Percentiles rank a stretch among this genome's conserved stretches.
phyloP scores from a whole-genome alignment of 2,888 invertebrate species.

The Ferrisia virgata region DNA sequence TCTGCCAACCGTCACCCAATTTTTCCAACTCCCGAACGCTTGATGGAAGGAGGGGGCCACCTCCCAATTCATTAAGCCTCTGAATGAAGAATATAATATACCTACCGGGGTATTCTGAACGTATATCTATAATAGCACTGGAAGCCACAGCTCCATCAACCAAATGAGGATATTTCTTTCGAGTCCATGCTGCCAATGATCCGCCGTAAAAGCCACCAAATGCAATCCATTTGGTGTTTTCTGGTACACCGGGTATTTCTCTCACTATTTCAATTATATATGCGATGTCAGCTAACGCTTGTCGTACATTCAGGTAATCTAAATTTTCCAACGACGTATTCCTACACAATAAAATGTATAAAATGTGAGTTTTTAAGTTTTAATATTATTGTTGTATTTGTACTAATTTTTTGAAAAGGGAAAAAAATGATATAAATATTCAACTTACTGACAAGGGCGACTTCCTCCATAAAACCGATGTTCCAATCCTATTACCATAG shows the following conservation, averaged over 20 bases:
- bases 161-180: constrained; percentile 84
- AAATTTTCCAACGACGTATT: not conserved
- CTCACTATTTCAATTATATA: not conserved
- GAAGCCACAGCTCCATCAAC: constrained; percentile 82
- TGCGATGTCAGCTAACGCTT: not conserved
- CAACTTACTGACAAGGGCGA: constrained; percentile 72
- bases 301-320: not conserved
- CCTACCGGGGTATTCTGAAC: constrained; percentile 76
- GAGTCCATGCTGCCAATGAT: constrained; percentile 84
- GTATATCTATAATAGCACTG: constrained; percentile 82
- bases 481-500: constrained; percentile 80
- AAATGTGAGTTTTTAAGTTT: no score
- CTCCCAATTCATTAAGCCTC: no score
- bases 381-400: not conserved
- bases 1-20: no score
- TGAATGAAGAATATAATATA: no score
- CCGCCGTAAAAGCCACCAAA: constrained; percentile 98
- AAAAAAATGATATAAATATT: no score
- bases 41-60: no score
- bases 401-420: no score
- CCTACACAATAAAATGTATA: not conserved
- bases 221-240: constrained; percentile 66
- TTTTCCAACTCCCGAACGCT: no score
- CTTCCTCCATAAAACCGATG: constrained; percentile 92
- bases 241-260: not conserved